These are phyloP conservation scores for Leucophenga maculata DNA, from an alignment of 2,888 invertebrate genomes.

Conservation along the genomic window DNA sequence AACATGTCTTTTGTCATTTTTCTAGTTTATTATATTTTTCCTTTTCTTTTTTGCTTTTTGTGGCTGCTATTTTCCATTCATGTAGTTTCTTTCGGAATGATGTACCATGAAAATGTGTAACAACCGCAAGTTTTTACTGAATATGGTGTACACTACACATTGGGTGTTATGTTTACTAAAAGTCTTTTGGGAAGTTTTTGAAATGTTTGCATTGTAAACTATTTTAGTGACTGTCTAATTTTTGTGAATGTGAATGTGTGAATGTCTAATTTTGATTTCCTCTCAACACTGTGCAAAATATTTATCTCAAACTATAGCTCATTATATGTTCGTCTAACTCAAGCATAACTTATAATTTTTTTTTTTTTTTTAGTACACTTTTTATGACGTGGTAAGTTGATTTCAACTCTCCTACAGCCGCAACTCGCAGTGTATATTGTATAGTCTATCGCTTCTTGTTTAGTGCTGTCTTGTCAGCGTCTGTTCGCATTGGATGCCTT, in stretches of 20 bases:
- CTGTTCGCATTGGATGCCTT: conserved; percentile 16
- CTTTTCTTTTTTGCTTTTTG: too few relatives aligned
- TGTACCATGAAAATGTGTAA: conserved; percentile 54
- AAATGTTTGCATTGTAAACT: too few relatives aligned
- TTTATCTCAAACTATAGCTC: too few relatives aligned
- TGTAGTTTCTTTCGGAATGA: background rate
- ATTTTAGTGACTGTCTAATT: too few relatives aligned
- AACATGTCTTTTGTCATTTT: conserved; percentile 60
- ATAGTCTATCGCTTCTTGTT: conserved; percentile 1
- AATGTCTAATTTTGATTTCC: too few relatives aligned
- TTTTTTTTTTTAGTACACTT: conserved; percentile 35
- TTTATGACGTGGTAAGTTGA: conserved; percentile 43
- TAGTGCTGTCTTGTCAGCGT: conserved; percentile 20
- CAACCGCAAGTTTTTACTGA: conserved; percentile 48
- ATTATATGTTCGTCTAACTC: too few relatives aligned
- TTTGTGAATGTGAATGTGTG: too few relatives aligned
- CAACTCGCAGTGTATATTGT: background rate
- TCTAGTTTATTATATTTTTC: conserved; percentile 59
- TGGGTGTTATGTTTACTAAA: too few relatives aligned
- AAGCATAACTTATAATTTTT: background rate
- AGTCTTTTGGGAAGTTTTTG: too few relatives aligned
- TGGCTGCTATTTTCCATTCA: conserved; percentile 27
- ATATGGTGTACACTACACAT: background rate
- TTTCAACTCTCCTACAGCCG: background rate
- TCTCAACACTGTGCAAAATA: too few relatives aligned